phyloP scores from a whole-genome alignment of 2,888 invertebrate genomes.

The Heliconius aoede region DNA sequence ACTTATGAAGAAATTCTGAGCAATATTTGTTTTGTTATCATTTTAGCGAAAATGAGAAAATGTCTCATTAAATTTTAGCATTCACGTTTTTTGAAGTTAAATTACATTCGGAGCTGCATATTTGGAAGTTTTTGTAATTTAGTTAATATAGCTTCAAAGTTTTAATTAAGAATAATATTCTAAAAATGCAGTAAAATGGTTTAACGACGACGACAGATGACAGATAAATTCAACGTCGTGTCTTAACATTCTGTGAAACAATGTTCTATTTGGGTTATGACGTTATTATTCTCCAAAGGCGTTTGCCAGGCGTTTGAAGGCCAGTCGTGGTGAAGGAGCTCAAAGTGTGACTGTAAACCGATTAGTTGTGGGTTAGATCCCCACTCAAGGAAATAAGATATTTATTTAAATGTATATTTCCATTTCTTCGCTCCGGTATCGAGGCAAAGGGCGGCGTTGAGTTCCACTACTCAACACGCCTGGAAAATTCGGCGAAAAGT shows the following conservation, averaged over 20 bases:
- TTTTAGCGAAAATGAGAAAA: conserved; percentile 23
- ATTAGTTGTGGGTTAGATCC: no score
- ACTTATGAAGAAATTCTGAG: conserved; percentile 33
- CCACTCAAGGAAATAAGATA: no score
- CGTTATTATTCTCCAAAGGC: no score
- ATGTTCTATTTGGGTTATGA: background rate
- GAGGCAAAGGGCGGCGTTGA: no score
- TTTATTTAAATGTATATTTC: no score
- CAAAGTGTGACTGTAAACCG: no score
- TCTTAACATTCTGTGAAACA: background rate
- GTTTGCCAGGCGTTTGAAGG: no score
- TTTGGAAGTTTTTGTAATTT: conserved; percentile 9
- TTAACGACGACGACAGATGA: no score
- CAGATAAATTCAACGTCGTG: background rate
- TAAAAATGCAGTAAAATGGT: background rate
- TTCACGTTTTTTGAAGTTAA: conserved; percentile 27
- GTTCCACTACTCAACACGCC: no score
- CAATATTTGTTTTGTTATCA: conserved; percentile 34
- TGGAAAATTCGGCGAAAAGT: no score
- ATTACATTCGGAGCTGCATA: conserved; percentile 24
- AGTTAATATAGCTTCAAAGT: background rate
- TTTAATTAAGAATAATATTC: background rate
- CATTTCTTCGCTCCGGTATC: no score
- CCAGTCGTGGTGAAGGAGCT: no score
- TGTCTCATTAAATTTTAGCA: conserved; percentile 34